A percentile compares a stretch with the other conserved stretches of the same genome.
Conservation (phyloP, 2,888 invertebrate species). For the Cheilosia vulpina region DNA sequence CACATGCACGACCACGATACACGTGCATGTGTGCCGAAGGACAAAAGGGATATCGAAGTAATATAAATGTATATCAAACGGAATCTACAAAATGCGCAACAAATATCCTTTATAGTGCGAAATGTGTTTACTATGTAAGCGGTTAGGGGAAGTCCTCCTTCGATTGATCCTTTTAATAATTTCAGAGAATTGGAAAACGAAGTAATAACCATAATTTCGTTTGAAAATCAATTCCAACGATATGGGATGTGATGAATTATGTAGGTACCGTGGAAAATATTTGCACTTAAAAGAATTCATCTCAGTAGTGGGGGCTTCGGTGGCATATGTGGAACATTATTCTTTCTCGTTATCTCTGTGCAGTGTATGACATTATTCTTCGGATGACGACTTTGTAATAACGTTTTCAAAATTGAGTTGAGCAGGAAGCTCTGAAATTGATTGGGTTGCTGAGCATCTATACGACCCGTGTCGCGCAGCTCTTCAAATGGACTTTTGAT, state of each 20-base stretch:
- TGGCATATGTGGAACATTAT: neutral
- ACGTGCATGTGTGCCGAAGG: neutral
- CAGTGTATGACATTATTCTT: neutral
- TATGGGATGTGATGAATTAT: neutral
- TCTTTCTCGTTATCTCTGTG: neutral
- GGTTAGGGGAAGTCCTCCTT: neutral
- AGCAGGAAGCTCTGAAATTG: no score
- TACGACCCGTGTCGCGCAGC: no score
- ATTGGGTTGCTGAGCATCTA: no score
- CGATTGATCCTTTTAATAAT: neutral
- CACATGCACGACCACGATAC: neutral
- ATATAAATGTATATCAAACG: neutral
- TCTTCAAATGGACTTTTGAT: no score
- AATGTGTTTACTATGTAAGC: neutral
- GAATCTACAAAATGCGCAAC: neutral
- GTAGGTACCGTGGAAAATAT: neutral
- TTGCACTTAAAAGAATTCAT: neutral
- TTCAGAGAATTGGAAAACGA: slow-evolving; percentile 6
- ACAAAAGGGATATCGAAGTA: neutral
- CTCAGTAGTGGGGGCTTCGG: neutral
- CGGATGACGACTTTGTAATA: no score
- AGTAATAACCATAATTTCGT: slow-evolving; percentile 12
- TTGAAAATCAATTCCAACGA: neutral
- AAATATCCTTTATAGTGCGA: neutral
- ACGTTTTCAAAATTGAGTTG: no score